Evolutionary conservation across 2,888 invertebrate genomes (phyloP).

Genomic region (Xestia xanthographa): DNA sequence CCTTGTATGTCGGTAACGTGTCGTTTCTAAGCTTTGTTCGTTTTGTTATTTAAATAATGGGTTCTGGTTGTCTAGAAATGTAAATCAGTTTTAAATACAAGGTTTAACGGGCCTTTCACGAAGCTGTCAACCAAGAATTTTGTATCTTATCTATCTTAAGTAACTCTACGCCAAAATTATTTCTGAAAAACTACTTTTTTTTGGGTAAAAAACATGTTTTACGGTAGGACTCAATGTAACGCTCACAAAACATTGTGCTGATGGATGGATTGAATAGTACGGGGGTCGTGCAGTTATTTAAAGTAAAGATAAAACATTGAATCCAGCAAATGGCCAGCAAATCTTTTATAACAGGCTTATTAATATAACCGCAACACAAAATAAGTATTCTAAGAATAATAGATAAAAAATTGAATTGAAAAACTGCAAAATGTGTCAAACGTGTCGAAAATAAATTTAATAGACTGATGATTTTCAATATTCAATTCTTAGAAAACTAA

Average conservation of each 20-base stretch:
- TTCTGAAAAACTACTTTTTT: too few species aligned
- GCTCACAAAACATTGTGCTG: too few species aligned
- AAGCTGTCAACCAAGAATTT: neutral
- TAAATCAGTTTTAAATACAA: constrained; percentile 3
- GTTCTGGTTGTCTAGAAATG: constrained; percentile 23
- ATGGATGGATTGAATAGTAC: neutral
- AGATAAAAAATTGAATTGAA: neutral
- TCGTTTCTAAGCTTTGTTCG: constrained; percentile 38
- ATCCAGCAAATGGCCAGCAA: too few species aligned
- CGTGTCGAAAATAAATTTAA: neutral
- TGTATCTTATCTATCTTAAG: neutral
- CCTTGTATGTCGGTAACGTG: constrained; percentile 53
- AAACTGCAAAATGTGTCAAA: neutral
- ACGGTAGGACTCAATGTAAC: too few species aligned
- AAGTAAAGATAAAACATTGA: too few species aligned
- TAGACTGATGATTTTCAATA: neutral
- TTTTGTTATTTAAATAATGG: constrained; percentile 38
- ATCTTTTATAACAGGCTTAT: neutral
- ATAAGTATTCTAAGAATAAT: neutral
- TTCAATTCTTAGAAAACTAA: neutral
- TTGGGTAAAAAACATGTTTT: too few species aligned
- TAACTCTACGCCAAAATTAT: neutral
- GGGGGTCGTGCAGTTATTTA: neutral
- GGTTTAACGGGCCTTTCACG: neutral
- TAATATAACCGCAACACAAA: neutral